Percentiles rank a stretch among this genome's conserved stretches.
phyloP scores from a whole-genome alignment of 2,888 invertebrate species.

The Hemicrepidius hirtus region DNA sequence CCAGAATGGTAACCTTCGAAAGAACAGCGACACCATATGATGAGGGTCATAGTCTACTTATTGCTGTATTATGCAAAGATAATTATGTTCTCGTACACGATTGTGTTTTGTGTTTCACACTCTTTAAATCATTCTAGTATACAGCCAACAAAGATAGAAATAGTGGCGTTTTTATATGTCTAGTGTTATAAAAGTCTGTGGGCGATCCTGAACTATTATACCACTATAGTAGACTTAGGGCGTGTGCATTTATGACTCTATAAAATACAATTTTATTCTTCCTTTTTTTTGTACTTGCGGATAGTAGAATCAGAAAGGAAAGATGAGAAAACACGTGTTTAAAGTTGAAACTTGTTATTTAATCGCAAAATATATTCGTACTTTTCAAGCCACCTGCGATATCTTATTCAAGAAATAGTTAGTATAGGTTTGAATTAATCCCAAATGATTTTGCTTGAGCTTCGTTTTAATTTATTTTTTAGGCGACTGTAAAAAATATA shows the following conservation, averaged over 20 bases:
- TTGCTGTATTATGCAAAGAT: conserved; percentile 26
- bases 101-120: neutral
- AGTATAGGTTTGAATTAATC: too few species aligned
- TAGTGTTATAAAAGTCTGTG: conserved; percentile 36
- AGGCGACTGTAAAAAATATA: too few species aligned
- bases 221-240: conserved; percentile 31
- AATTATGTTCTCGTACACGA: conserved; percentile 18
- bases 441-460: too few species aligned
- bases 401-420: neutral
- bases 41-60: conserved; percentile 32
- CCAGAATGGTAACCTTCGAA: conserved; percentile 36
- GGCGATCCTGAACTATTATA: conserved; percentile 44
- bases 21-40: conserved; percentile 37
- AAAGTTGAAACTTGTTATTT: neutral
- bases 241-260: conserved; percentile 41
- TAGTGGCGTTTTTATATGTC: conserved; percentile 23
- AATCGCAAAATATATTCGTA: neutral
- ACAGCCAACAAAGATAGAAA: conserved; percentile 23
- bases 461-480: too few species aligned
- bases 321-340: conserved; percentile 21
- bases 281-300: conserved; percentile 9
- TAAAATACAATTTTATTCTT: conserved; percentile 34
- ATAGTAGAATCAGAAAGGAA: neutral
- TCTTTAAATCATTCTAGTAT: neutral
- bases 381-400: conserved; percentile 10